phyloP scores from a whole-genome alignment of 2,113 vertebrate genomes.

The Elaphurus davidianus region DNA sequence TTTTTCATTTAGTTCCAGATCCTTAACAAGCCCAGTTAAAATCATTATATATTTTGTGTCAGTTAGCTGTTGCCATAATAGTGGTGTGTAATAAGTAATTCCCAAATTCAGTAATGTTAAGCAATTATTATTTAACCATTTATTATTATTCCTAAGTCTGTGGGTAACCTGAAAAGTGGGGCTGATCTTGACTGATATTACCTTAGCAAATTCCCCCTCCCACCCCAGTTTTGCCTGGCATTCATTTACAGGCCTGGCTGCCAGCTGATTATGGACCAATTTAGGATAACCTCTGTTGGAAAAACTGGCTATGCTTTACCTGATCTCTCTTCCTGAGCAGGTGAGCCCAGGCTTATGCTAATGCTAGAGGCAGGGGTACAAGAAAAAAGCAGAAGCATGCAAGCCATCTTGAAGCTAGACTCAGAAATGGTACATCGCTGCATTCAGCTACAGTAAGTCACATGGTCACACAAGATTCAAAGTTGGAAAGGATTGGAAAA shows the following conservation, averaged over 20 bases:
- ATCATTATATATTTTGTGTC: background rate
- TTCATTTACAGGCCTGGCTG: background rate
- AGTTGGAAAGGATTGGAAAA: too few relatives aligned
- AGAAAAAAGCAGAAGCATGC: background rate
- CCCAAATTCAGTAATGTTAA: background rate
- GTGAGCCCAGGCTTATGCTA: background rate
- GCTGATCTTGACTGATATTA: background rate
- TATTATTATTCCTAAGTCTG: background rate
- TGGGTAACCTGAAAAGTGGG: background rate
- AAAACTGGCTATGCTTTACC: background rate
- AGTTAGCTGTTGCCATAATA: background rate
- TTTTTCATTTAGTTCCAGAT: background rate
- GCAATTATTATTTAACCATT: background rate
- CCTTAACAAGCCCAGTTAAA: background rate
- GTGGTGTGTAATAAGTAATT: background rate
- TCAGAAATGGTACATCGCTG: accelerated
- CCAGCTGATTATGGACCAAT: background rate
- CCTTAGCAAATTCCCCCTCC: background rate
- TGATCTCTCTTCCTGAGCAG: background rate
- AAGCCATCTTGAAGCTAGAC: background rate
- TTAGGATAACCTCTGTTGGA: background rate
- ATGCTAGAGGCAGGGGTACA: background rate
- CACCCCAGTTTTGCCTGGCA: background rate
- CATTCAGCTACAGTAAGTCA: accelerated
- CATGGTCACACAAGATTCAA: background rate